Conservation (phyloP, 1,140 invertebrate genomes). For the Euura lappo region DNA sequence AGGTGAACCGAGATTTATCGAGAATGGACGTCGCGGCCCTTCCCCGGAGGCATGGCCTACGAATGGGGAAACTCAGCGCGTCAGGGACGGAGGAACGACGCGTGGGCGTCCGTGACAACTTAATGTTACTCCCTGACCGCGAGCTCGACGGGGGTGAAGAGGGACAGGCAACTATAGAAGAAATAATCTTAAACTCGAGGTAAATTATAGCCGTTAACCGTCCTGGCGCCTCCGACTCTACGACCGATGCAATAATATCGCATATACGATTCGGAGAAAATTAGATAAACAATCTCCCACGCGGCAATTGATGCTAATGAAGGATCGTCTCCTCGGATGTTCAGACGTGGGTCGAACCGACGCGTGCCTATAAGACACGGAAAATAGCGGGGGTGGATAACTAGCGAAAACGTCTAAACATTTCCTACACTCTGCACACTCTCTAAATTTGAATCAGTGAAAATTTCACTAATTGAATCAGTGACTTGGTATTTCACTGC, state of each 20-base stretch:
- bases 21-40: neutral
- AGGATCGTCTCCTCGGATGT: neutral
- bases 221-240: neutral
- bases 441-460: too few relatives aligned
- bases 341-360: neutral
- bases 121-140: slow-evolving; percentile 4
- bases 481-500: too few relatives aligned
- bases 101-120: slow-evolving; percentile 3
- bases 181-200: neutral
- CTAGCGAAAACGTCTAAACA: too few relatives aligned
- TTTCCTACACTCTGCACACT: too few relatives aligned
- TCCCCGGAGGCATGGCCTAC: neutral
- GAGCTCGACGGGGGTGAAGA: neutral
- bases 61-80: neutral
- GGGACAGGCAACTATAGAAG: neutral
- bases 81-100: neutral
- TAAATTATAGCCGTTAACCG: slow-evolving; percentile 1
- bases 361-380: neutral
- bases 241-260: neutral
- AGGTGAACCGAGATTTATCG: neutral
- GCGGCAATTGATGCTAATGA: slow-evolving; percentile 6
- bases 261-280: neutral
- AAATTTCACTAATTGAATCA: too few relatives aligned
- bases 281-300: slow-evolving; percentile 5
- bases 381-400: too few relatives aligned